These are phyloP conservation scores for Nothocercus julius DNA, from an alignment of 2,113 vertebrate species.

Conservation along the genomic window DNA sequence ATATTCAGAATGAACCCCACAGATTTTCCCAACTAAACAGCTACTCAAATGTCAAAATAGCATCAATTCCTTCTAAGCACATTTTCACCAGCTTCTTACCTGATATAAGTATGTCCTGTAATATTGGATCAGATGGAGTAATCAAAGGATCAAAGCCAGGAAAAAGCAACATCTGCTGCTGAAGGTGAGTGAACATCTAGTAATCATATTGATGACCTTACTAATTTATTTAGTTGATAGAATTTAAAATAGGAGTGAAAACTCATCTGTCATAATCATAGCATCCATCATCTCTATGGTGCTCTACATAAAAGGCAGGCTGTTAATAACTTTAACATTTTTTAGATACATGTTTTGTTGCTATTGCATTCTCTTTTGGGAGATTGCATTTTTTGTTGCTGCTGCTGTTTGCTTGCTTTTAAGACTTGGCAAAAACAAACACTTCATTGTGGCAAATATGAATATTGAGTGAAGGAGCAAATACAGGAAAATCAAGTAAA, in stretches of 20 bases:
- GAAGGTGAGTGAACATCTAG: slow-evolving; percentile 31
- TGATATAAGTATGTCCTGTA: neutral
- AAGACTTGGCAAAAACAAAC: neutral
- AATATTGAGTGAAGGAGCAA: neutral
- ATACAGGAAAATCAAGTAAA: neutral
- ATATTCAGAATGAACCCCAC: neutral
- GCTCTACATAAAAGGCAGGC: neutral
- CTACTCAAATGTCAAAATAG: neutral
- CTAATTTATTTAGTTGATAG: slow-evolving; percentile 48
- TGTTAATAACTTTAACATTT: neutral
- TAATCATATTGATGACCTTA: slow-evolving; percentile 57
- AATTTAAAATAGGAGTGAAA: slow-evolving; percentile 36
- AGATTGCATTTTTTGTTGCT: neutral
- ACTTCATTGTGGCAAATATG: fast-evolving
- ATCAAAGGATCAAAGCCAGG: neutral
- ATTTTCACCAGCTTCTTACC: neutral
- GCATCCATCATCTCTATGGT: slow-evolving; percentile 2
- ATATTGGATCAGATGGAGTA: neutral
- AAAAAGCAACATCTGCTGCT: slow-evolving; percentile 46
- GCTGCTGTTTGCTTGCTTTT: neutral
- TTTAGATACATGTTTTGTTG: neutral
- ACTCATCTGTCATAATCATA: slow-evolving; percentile 47
- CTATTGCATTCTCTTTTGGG: neutral
- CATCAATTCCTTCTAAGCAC: neutral
- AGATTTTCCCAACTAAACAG: neutral